phyloP scores from a whole-genome alignment of 2,888 invertebrate genomes.

The Eilema sororculum region DNA sequence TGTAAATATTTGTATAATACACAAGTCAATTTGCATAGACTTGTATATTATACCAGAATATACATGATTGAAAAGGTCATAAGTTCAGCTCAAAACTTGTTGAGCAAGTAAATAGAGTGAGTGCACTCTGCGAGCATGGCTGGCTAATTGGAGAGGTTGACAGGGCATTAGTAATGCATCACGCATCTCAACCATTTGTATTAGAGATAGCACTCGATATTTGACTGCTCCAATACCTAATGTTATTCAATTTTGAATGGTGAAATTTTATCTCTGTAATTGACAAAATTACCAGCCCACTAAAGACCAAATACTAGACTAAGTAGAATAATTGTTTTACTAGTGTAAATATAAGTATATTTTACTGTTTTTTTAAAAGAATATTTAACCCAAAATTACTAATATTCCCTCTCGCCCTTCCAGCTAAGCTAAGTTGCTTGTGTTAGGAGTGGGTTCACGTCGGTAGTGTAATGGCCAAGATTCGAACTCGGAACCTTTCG shows the following conservation, averaged over 20 bases:
- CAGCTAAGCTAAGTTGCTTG: no score
- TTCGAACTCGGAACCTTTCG: no score
- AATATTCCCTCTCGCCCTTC: no score
- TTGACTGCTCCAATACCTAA: slow-evolving; percentile 6
- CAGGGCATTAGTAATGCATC: slow-evolving; percentile 51
- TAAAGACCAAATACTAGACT: no score
- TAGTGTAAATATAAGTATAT: no score
- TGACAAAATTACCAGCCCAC: background rate
- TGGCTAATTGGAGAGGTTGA: slow-evolving; percentile 47
- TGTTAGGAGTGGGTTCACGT: no score
- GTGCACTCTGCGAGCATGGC: slow-evolving; percentile 28
- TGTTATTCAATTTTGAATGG: background rate
- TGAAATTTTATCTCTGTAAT: background rate
- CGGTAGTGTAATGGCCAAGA: no score
- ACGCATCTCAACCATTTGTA: slow-evolving; percentile 35
- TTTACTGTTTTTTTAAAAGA: no score
- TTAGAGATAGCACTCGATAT: slow-evolving; percentile 27
- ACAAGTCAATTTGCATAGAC: no score
- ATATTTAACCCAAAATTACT: no score
- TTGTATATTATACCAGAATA: background rate
- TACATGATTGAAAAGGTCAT: slow-evolving; percentile 27
- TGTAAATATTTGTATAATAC: no score
- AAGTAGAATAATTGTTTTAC: background rate
- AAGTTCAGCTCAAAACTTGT: slow-evolving; percentile 30
- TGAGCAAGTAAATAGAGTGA: slow-evolving; percentile 39